These are phyloP conservation scores for Choristoneura rosaceana DNA, from an alignment of 2,888 invertebrate species.

Conservation along the genomic window DNA sequence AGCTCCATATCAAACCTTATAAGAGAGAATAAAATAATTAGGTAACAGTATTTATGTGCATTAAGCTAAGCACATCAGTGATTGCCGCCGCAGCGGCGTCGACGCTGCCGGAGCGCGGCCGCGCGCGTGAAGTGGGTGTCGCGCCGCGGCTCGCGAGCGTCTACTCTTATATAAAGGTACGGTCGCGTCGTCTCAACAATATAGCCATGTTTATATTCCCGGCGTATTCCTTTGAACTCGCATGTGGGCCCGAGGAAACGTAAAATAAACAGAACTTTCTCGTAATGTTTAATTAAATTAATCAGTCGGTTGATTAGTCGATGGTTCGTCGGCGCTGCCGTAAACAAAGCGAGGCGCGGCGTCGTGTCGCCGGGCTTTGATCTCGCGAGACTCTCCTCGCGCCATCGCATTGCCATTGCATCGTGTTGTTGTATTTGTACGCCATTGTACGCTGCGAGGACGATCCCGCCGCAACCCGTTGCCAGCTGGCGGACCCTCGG, in stretches of 20 bases:
- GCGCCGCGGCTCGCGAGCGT: constrained; percentile 50
- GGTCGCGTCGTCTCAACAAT: constrained; percentile 62
- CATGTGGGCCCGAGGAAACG: constrained; percentile 84
- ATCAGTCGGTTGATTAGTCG: constrained; percentile 85
- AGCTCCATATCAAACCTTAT: not conserved
- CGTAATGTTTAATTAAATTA: constrained; percentile 86
- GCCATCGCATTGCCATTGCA: constrained; percentile 58
- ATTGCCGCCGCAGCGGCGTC: not conserved
- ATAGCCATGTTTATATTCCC: constrained; percentile 76
- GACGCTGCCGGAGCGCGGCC: constrained; percentile 9
- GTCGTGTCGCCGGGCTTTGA: constrained; percentile 73
- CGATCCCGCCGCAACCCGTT: constrained; percentile 11
- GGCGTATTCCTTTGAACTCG: constrained; percentile 81
- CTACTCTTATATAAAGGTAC: constrained; percentile 22
- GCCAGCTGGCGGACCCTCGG: constrained; percentile 3
- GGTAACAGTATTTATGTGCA: not conserved
- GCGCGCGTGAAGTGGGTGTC: constrained; percentile 45
- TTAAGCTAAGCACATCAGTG: not conserved
- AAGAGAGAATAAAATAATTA: not conserved
- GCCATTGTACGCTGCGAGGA: constrained; percentile 10
- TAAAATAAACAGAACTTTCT: constrained; percentile 85
- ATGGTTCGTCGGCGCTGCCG: constrained; percentile 77
- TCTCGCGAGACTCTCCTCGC: constrained; percentile 71
- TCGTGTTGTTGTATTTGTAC: constrained; percentile 19
- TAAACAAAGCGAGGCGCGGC: constrained; percentile 74